A percentile compares a stretch with the other conserved stretches of the same genome.
phyloP scores from a whole-genome alignment of 1,140 invertebrate genomes.

The Pantala flavescens region DNA sequence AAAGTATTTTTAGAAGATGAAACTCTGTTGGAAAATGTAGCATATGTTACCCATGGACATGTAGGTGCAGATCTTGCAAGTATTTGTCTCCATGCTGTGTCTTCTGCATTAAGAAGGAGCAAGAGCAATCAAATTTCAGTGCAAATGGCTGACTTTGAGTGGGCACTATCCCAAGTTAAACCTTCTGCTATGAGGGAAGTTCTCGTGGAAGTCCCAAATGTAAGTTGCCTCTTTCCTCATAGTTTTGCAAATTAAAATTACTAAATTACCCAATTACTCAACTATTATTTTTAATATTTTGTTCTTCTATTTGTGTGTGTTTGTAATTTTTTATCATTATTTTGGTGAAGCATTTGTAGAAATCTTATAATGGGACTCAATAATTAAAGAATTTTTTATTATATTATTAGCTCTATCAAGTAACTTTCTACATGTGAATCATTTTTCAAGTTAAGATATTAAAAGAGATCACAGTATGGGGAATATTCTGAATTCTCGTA shows the following conservation, averaged over 20 bases:
- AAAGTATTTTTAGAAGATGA: conserved; percentile 38
- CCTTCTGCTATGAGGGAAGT: conserved; percentile 88
- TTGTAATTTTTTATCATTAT: no score
- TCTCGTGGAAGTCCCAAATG: conserved; percentile 67
- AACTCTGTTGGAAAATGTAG: conserved; percentile 46
- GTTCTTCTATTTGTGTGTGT: no score
- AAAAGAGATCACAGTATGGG: no score
- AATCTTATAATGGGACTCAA: no score
- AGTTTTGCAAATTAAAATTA: neutral
- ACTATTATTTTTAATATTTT: conserved; percentile 13
- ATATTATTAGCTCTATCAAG: no score
- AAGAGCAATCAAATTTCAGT: conserved; percentile 21
- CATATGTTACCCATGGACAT: conserved; percentile 70
- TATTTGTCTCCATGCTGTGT: conserved; percentile 49
- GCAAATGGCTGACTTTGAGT: conserved; percentile 39
- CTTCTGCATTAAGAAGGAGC: conserved; percentile 28
- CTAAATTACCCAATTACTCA: neutral
- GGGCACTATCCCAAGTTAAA: conserved; percentile 56
- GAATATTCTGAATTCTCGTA: no score
- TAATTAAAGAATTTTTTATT: no score
- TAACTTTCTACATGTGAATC: no score
- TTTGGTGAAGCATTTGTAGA: no score
- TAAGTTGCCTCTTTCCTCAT: conserved; percentile 33
- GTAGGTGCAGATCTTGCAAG: conserved; percentile 75
- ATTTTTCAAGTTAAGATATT: no score